Conservation (phyloP, 2,113 vertebrate genomes). For the Sinocyclocheilus rhinocerous region DNA sequence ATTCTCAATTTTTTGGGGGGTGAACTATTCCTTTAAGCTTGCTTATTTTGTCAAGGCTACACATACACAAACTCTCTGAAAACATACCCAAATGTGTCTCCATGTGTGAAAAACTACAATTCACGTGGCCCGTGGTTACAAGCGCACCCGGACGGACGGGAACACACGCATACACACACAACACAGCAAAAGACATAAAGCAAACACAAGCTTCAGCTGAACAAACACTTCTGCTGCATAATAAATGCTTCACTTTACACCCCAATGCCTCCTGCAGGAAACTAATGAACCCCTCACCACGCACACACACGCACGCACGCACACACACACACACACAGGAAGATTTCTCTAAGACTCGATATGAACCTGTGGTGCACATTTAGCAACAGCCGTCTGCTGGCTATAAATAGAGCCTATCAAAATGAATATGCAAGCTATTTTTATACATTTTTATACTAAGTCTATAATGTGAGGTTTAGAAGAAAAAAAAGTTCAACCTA, state of each 20-base stretch:
- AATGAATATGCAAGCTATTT: too few relatives aligned
- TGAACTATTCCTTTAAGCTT: conserved; percentile 16
- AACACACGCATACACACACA: conserved; percentile 7
- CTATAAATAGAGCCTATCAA: background rate
- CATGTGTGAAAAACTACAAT: background rate
- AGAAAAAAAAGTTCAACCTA: too few relatives aligned
- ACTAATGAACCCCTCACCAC: background rate
- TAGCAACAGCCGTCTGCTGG: background rate
- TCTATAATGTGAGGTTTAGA: too few relatives aligned
- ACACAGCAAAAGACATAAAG: background rate
- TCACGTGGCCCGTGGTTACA: background rate
- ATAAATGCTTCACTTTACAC: conserved; percentile 27
- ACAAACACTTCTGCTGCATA: conserved; percentile 27
- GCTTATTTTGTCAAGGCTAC: conserved; percentile 57
- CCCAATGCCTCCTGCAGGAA: background rate
- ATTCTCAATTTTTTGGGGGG: too few relatives aligned
- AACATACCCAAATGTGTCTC: background rate
- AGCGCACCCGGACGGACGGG: background rate
- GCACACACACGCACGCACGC: too few relatives aligned
- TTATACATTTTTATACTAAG: too few relatives aligned
- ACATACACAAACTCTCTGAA: background rate
- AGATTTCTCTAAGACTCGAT: background rate
- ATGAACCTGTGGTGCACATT: conserved; percentile 14
- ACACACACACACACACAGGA: too few relatives aligned
- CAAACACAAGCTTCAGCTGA: conserved; percentile 26